Conservation (phyloP, 2,113 vertebrate species). For the Strigops habroptila region DNA sequence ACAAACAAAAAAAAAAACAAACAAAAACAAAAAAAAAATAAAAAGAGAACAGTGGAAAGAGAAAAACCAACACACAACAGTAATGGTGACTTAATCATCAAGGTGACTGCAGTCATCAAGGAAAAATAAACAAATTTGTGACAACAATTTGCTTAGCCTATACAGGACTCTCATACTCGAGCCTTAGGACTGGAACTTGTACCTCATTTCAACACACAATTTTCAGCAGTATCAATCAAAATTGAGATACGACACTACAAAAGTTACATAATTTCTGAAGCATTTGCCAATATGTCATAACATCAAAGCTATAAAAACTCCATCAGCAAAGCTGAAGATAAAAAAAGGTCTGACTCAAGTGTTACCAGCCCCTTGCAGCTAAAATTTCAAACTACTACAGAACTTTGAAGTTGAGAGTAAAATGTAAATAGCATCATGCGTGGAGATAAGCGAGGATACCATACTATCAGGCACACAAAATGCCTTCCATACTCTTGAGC, state of each 20-base stretch:
- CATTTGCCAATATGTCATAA: constrained; percentile 40
- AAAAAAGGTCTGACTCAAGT: background rate
- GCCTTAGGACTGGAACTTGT: background rate
- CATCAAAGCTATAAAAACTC: constrained; percentile 1
- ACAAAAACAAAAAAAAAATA: no score
- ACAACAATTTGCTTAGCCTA: background rate
- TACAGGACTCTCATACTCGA: background rate
- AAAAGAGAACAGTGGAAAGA: background rate
- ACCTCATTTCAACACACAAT: constrained; percentile 1
- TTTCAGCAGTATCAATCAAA: background rate
- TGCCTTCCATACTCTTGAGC: background rate
- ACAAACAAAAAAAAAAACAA: no score
- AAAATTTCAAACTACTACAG: constrained; percentile 31
- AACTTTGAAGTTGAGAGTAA: constrained; percentile 17
- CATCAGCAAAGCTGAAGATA: background rate
- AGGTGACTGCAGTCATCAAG: background rate
- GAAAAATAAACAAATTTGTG: background rate
- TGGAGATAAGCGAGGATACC: constrained; percentile 1
- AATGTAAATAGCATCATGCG: constrained; percentile 26
- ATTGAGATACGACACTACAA: constrained; percentile 18
- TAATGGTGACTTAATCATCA: background rate
- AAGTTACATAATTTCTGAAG: constrained; percentile 21
- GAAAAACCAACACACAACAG: background rate
- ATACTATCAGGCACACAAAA: constrained; percentile 32
- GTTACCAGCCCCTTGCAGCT: background rate